phyloP scores from a whole-genome alignment of 2,113 vertebrate species.

The Antigone vipio region DNA sequence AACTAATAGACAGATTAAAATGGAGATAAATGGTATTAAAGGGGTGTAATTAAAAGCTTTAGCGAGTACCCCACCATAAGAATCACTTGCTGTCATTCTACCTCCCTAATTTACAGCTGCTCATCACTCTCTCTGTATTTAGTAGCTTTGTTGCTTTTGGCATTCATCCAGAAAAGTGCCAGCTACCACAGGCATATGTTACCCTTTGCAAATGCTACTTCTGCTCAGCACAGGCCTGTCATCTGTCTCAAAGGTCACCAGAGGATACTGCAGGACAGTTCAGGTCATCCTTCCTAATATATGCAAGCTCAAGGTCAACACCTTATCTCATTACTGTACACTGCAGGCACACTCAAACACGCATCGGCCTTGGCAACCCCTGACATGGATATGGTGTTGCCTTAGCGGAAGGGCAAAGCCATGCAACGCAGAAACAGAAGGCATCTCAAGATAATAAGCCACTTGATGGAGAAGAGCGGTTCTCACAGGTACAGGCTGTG shows the following conservation, averaged over 20 bases:
- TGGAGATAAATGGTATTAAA: rapidly evolving
- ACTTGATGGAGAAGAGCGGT: rapidly evolving
- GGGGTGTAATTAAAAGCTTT: background rate
- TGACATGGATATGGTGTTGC: background rate
- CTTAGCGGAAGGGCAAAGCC: rapidly evolving
- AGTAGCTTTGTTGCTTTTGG: background rate
- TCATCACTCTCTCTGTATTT: background rate
- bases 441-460: rapidly evolving
- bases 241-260: background rate
- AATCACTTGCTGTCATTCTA: background rate
- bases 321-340: background rate
- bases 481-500: background rate
- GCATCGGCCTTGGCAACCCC: background rate
- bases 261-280: background rate
- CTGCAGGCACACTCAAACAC: background rate
- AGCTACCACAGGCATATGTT: background rate
- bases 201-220: background rate
- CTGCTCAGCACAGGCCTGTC: background rate
- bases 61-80: background rate
- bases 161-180: background rate
- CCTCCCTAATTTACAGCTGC: background rate
- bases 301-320: background rate
- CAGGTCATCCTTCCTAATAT: background rate
- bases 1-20: background rate
- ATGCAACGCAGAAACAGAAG: rapidly evolving